Evolutionary conservation across 1,140 invertebrate species (phyloP).

Genomic region (Homalodisca vitripennis): DNA sequence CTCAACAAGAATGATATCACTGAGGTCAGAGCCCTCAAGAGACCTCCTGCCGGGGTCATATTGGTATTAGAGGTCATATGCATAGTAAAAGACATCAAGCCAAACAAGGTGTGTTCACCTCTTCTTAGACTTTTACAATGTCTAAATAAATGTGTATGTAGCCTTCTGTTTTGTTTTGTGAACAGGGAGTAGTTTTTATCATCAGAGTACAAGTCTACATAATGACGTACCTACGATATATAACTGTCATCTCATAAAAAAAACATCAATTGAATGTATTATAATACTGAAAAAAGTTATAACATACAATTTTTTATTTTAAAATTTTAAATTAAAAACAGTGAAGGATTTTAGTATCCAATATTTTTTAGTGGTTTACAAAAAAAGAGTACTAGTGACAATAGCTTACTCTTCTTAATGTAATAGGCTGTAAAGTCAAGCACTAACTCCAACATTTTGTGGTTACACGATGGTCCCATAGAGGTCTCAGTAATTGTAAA

Average conservation of each 20-base stretch:
- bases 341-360: no score
- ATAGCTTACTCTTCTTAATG: no score
- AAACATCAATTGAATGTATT: no score
- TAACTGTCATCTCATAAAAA: no score
- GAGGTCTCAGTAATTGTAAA: background rate
- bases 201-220: background rate
- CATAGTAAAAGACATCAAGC: conserved; percentile 70
- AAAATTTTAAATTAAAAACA: no score
- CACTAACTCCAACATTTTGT: background rate
- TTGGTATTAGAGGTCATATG: conserved; percentile 74
- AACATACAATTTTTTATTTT: no score
- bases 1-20: conserved; percentile 71
- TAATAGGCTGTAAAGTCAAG: background rate
- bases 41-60: conserved; percentile 64
- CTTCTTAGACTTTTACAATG: background rate
- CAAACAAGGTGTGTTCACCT: conserved; percentile 54
- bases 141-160: background rate
- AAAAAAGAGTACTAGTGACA: no score
- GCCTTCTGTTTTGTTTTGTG: background rate
- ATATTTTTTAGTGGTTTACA: no score
- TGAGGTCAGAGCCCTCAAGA: conserved; percentile 63
- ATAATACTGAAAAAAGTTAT: no score
- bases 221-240: no score
- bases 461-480: background rate
- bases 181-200: background rate